Conservation (phyloP, 2,113 vertebrate genomes). For the Cottus gobio region DNA sequence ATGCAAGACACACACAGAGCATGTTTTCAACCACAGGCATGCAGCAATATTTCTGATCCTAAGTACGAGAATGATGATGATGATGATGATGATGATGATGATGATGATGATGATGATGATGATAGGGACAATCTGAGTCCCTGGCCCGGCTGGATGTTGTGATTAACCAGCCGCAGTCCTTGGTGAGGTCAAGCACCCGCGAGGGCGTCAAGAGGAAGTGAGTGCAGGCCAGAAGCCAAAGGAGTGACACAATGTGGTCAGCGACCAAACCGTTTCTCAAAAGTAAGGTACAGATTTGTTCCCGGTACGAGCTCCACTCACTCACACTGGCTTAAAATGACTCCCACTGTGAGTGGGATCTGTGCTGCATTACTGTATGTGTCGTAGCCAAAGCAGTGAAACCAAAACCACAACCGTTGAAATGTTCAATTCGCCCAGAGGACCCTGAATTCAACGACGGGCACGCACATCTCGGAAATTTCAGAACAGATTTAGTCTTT, state of each 20-base stretch:
- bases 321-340: conserved; percentile 28
- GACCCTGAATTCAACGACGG: conserved; percentile 59
- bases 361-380: conserved; percentile 78
- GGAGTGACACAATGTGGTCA: conserved; percentile 57
- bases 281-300: conserved; percentile 65
- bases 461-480: conserved; percentile 42
- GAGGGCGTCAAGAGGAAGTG: conserved; percentile 69
- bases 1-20: not conserved
- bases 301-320: conserved; percentile 29
- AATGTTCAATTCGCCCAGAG: conserved; percentile 68
- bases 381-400: conserved; percentile 76
- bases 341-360: conserved; percentile 70
- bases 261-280: conserved; percentile 68
- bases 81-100: conserved; percentile 1
- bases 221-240: conserved; percentile 49
- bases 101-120: conserved; percentile 7
- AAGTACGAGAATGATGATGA: not conserved
- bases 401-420: conserved; percentile 72
- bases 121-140: conserved; percentile 3
- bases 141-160: conserved; percentile 22
- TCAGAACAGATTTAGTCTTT: conserved; percentile 52
- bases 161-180: conserved; percentile 43
- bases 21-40: conserved; percentile 26
- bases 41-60: conserved; percentile 13
- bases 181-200: conserved; percentile 44